Evolutionary conservation across 2,113 vertebrate species (phyloP).

Genomic region (Lagopus leucura): DNA sequence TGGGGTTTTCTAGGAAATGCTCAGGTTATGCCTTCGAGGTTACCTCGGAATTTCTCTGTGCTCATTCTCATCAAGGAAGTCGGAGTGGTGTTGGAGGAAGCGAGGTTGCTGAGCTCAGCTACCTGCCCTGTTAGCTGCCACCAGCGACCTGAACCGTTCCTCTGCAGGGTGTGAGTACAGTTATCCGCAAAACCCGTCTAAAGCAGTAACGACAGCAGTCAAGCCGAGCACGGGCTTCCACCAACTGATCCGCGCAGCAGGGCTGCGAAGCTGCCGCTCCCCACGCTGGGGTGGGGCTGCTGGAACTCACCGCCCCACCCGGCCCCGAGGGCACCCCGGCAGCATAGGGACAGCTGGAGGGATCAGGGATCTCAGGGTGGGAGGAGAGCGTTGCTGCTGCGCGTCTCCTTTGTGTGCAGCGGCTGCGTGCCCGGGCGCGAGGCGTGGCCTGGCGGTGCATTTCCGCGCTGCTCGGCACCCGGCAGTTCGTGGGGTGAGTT

Average conservation of each 20-base stretch:
- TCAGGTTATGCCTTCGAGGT: accelerated
- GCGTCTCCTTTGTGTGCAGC: conserved; percentile 8
- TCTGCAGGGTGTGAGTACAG: no score
- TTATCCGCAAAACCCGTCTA: accelerated
- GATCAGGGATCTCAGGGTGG: accelerated
- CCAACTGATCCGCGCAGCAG: accelerated
- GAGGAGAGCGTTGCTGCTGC: not conserved
- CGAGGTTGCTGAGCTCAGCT: accelerated
- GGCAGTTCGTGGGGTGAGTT: not conserved
- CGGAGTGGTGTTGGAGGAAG: accelerated
- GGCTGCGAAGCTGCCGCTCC: not conserved
- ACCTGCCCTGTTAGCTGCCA: accelerated
- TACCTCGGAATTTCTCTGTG: accelerated
- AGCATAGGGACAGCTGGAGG: accelerated
- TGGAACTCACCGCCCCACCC: not conserved
- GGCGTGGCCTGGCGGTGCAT: conserved; percentile 10
- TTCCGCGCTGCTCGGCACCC: not conserved
- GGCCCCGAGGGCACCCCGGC: accelerated
- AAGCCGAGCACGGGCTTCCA: accelerated
- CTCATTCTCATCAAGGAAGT: accelerated
- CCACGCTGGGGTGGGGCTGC: not conserved
- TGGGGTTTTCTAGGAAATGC: not conserved
- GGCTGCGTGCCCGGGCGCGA: not conserved
- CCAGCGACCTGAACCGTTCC: not conserved
- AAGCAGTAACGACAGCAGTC: accelerated